Evolutionary conservation across 1,140 invertebrate genomes (phyloP), one percentile per base, ranked within the genome.

Genomic region (Tetragnatha versicolor): DNA sequence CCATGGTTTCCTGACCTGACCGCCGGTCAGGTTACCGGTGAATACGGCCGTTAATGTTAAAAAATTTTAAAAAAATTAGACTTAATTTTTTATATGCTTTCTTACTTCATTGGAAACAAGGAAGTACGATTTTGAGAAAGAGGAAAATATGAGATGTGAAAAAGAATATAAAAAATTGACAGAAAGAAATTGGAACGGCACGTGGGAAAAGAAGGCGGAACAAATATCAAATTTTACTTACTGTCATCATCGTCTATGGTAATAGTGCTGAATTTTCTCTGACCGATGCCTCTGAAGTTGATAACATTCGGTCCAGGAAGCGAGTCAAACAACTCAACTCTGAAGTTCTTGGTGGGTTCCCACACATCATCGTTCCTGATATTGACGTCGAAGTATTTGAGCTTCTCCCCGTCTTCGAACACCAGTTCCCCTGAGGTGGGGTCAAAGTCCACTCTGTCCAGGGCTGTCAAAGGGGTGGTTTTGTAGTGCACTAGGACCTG

Each of bases 401-500:
- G 37, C n/a, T 53, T 63, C 20, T 63, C 37, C 3, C 35, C 35
- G 3, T 63, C 60, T 3, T 63, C 10, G 29, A 63, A 63, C 9
- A 22, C 5, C 20, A 63, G 9, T 6, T 22, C 22, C 2, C 60
- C 60, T 2, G 37, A 63, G 1, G 25, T 22, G 9, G 33, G 60
- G 3, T 1, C 37, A 5, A 63, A 63, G 9, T 37, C 37, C 4
- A 20, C 12, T 7, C 22, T 20, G 7, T 2, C 29, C 6, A 14
- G 10, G 14, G 66, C 45, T 37, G 47, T 53, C 33, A 27, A 27
- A 2, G n/a, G 2, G 1, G 25, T 22, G 12, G 66, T 69, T 75
- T 84, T 86, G 88, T 88, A 91, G 69, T 87, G 85, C 0, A 90
- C 86, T 22, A 83, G 83, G 29, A 90, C 85, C 42, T 87, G 85